Base-by-base conservation (phyloP, 2,113 vertebrate species). In the Empidonax alnorum region DNA sequence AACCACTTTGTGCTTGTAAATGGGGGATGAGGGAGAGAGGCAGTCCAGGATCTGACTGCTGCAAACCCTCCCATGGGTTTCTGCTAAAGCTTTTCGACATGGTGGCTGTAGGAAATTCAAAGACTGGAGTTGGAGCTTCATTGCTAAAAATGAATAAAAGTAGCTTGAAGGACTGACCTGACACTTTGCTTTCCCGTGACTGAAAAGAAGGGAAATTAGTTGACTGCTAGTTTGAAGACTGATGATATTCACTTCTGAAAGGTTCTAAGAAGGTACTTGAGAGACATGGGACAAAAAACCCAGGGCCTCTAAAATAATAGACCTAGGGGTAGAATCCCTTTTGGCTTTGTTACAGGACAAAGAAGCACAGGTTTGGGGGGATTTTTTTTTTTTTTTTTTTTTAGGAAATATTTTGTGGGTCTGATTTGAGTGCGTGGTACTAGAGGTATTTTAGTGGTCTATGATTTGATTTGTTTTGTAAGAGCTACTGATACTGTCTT, bases 401-500 rank as follows among this genome's bases (percentile, higher is more conserved):
- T 39, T 33, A 74, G 56, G 65, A 88, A 84, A 52, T 69, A 33
- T 46, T 83, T 62, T 84, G 41, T 42, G 76, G 41, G 10, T 91
- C 92, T 78, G 33, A 61, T 94, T 83, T 87, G 89, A 86, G 86
- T 93, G 91, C 87, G 89, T 92, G 96, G 80, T 97, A 95, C 80
- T 96, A 84, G 90, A 96, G 73, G 86, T 94, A 95, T 96, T 96
- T 97, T 89, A 93, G 96, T 95, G 94, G 91, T 94, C 94, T 76
- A 68, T 90, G 4, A 73, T 23, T 90, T 96, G 66, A 84, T 71
- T 84, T 96, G 82, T 90, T 97, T 93, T 93, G 89, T 95, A 95
- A 92, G 94, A 96, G 95, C 94, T 97, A 93, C 94, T 97, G 96
- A 96, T 95, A 91, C 7, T 89, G 92, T 97, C 92, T 94, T 93